These are phyloP conservation scores for Myanophis thanlyinensis DNA, from an alignment of 2,113 vertebrate species.

Conservation along the genomic window DNA sequence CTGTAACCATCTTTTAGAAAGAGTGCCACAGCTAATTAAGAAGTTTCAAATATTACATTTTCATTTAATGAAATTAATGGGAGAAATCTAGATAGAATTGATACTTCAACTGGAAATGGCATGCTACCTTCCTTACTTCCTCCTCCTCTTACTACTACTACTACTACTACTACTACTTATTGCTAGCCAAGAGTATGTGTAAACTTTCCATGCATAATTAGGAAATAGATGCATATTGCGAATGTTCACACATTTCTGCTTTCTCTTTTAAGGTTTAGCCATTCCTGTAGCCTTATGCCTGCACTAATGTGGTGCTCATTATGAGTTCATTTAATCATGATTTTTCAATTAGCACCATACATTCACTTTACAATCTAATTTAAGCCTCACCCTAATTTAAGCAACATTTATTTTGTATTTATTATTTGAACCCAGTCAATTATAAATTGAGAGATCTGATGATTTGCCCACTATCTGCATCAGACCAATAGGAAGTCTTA, in stretches of 20 bases:
- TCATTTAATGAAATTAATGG: not conserved
- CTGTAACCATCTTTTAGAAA: not conserved
- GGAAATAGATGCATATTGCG: not conserved
- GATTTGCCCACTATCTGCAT: not conserved
- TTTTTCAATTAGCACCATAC: not conserved
- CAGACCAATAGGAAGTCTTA: not conserved
- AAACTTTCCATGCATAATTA: not conserved
- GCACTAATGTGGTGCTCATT: not conserved
- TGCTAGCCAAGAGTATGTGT: not conserved
- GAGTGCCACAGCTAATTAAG: not conserved
- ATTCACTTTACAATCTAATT: not conserved
- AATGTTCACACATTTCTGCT: not conserved
- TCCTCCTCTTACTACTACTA: not conserved
- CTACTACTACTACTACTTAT: not conserved
- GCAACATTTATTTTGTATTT: not conserved
- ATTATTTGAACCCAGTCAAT: not conserved
- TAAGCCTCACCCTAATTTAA: not conserved
- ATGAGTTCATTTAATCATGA: not conserved
- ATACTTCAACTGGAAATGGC: slow-evolving; percentile 25
- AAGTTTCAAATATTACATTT: not conserved
- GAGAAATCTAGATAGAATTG: slow-evolving; percentile 7
- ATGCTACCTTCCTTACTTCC: not conserved
- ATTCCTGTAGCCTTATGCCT: not conserved
- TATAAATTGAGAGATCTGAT: not conserved
- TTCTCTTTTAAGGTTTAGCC: not conserved